A percentile compares a stretch with the other conserved stretches of the same genome.
Evolutionary conservation across 2,113 vertebrate genomes (phyloP).

Genomic region (Ranitomeya imitator): DNA sequence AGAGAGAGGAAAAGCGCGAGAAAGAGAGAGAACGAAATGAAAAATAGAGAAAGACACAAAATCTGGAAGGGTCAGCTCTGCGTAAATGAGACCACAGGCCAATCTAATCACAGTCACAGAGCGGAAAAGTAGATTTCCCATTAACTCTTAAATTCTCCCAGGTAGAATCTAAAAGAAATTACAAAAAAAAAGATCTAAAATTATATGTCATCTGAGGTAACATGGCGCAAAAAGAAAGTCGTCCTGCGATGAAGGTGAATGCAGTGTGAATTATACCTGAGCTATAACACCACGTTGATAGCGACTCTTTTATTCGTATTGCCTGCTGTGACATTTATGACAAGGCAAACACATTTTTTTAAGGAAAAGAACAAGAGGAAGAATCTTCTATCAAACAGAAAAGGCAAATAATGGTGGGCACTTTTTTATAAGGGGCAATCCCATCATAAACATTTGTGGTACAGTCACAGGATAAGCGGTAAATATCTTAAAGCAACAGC

Average conservation of each 20-base stretch:
- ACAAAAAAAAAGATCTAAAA: background rate
- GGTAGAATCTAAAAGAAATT: background rate
- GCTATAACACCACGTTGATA: background rate
- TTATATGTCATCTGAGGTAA: background rate
- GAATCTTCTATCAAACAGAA: background rate
- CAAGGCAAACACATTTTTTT: background rate
- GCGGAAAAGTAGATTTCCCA: no score
- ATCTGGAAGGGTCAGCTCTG: no score
- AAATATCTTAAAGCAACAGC: background rate
- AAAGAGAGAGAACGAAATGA: no score
- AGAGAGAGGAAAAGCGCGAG: no score
- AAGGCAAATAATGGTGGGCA: slow-evolving; percentile 1
- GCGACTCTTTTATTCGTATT: background rate
- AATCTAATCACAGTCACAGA: no score
- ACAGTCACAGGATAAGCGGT: background rate
- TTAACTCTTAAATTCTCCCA: background rate
- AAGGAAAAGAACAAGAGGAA: background rate
- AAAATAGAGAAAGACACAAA: no score
- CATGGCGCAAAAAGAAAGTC: background rate
- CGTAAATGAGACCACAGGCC: no score
- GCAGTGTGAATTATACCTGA: background rate
- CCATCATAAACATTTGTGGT: background rate
- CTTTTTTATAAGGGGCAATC: background rate
- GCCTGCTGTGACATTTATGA: slow-evolving; percentile 10
- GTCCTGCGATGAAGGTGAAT: background rate